A percentile compares a stretch with the other conserved stretches of the same genome.
phyloP scores from a whole-genome alignment of 2,888 invertebrate genomes.

The Lapara coniferarum region DNA sequence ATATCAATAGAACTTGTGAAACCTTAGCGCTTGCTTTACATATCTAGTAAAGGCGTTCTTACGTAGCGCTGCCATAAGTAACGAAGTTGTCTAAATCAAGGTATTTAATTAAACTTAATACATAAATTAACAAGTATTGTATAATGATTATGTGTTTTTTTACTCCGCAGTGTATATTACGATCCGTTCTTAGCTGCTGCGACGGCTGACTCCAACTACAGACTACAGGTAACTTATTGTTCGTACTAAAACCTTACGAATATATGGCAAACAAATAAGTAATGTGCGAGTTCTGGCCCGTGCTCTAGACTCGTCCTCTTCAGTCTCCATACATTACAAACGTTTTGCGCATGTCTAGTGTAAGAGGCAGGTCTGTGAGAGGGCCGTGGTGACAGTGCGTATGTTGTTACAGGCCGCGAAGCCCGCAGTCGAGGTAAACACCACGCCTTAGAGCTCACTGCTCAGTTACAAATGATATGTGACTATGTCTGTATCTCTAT shows the following conservation, averaged over 20 bases:
- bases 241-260: neutral
- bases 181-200: slow-evolving; percentile 97
- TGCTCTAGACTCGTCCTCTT: neutral
- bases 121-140: neutral
- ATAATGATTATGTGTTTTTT: slow-evolving; percentile 38
- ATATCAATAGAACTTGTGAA: neutral
- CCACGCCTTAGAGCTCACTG: slow-evolving; percentile 56
- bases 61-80: neutral
- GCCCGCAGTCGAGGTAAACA: slow-evolving; percentile 87
- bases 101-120: neutral
- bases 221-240: slow-evolving; percentile 89
- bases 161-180: slow-evolving; percentile 93
- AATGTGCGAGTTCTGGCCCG: neutral
- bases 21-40: neutral
- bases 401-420: slow-evolving; percentile 88
- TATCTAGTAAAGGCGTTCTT: neutral
- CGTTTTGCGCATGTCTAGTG: neutral
- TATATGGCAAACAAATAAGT: neutral
- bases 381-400: slow-evolving; percentile 63
- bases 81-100: neutral
- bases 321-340: neutral
- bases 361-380: slow-evolving; percentile 26
- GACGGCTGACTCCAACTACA: slow-evolving; percentile 93
- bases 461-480: slow-evolving; percentile 57
- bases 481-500: slow-evolving; percentile 72